These are phyloP conservation scores for Dichetophora obliterata DNA, from an alignment of 2,888 invertebrate species.

Conservation along the genomic window DNA sequence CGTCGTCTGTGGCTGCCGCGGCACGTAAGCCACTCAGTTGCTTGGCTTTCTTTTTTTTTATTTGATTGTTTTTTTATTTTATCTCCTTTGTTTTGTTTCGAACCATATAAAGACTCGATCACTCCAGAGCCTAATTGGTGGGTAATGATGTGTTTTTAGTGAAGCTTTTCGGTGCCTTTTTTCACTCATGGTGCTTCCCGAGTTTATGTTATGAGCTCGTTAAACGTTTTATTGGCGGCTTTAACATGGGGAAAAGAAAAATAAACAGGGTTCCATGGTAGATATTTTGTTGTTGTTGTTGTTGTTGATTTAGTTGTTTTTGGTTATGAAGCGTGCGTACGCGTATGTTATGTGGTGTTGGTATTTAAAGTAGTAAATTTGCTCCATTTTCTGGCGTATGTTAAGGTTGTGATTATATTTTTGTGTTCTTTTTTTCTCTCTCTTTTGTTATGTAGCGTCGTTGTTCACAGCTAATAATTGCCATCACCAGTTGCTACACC, in stretches of 20 bases:
- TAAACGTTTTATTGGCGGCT: conserved; percentile 52
- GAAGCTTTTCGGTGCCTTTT: conserved; percentile 38
- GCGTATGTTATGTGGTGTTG: conserved; percentile 16
- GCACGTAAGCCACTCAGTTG: conserved; percentile 4
- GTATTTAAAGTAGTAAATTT: not conserved
- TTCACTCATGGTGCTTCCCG: conserved; percentile 28
- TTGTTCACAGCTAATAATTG: conserved; percentile 52
- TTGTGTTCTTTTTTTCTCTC: not conserved
- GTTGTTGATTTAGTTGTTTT: conserved; percentile 23
- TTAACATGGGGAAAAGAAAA: conserved; percentile 39
- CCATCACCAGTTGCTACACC: conserved; percentile 39
- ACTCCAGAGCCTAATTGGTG: conserved; percentile 49
- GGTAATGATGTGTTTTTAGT: conserved; percentile 52
- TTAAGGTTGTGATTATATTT: not conserved
- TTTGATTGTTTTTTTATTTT: not conserved
- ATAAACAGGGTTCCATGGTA: conserved; percentile 10
- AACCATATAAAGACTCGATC: conserved; percentile 29
- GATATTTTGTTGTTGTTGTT: conserved; percentile 19
- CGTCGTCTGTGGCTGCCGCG: conserved; percentile 21
- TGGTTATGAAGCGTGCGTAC: conserved; percentile 28
- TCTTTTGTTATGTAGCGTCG: conserved; percentile 35
- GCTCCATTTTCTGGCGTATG: not conserved
- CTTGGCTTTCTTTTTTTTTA: not conserved
- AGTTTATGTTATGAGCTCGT: conserved; percentile 43
- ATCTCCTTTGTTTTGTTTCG: not conserved